Percentiles rank a stretch among this genome's conserved stretches.
phyloP scores from a whole-genome alignment of 2,888 invertebrate genomes.

The Mesoligia furuncula region DNA sequence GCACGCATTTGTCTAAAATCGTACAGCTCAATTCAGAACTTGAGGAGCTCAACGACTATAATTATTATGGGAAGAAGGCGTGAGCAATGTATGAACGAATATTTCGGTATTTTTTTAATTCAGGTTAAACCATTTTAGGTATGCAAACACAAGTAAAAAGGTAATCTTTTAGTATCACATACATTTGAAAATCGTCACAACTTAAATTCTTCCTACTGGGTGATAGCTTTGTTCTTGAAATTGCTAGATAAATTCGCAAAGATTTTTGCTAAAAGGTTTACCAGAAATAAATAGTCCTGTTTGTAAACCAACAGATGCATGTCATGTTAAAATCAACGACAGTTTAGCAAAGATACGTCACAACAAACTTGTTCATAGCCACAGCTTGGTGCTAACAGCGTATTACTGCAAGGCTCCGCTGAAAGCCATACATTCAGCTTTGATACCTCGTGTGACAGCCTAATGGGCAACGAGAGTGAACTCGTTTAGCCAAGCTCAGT shows the following conservation, averaged over 20 bases:
- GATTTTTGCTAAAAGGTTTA: no score
- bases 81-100: no score
- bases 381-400: slow-evolving; percentile 30
- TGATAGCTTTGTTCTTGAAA: neutral
- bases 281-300: neutral
- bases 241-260: neutral
- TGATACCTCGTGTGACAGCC: slow-evolving; percentile 58
- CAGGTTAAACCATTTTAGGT: neutral
- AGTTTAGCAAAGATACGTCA: slow-evolving; percentile 11
- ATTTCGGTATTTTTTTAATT: neutral
- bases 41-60: no score
- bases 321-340: neutral
- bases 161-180: neutral
- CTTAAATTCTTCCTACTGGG: neutral
- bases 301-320: neutral
- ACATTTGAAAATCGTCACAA: neutral
- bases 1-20: no score
- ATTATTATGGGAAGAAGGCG: no score
- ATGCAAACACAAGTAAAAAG: neutral
- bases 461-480: slow-evolving; percentile 55
- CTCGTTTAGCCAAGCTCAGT: slow-evolving; percentile 50
- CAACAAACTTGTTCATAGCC: slow-evolving; percentile 14
- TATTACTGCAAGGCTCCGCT: slow-evolving; percentile 33
- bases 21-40: no score
- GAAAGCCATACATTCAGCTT: slow-evolving; percentile 55